phyloP scores from a whole-genome alignment of 2,113 vertebrate genomes.

The Heterotilapia buettikoferi region DNA sequence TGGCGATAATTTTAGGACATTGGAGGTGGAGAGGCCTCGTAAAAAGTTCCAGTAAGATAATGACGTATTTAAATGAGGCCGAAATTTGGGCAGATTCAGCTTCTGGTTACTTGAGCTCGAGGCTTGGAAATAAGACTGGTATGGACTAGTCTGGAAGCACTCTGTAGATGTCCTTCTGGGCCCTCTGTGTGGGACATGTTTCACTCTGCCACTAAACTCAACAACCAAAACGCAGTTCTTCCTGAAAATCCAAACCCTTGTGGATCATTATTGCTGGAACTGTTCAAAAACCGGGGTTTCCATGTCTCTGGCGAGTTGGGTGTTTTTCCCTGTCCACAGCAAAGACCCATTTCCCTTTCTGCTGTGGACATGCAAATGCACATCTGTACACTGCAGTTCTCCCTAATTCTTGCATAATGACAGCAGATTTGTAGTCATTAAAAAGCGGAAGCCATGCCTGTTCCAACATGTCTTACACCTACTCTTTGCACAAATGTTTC shows the following conservation, averaged over 20 bases:
- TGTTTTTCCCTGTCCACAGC: neutral
- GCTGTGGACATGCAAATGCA: neutral
- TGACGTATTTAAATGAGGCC: neutral
- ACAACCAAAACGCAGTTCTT: neutral
- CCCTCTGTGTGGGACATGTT: neutral
- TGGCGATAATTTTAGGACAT: neutral
- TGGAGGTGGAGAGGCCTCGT: neutral
- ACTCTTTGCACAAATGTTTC: neutral
- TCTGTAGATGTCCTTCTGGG: neutral
- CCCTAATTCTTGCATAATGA: neutral
- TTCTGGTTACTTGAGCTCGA: neutral
- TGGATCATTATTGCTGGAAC: neutral
- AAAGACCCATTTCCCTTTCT: neutral
- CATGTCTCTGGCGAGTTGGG: rapidly evolving
- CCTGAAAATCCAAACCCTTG: neutral
- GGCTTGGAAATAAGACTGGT: neutral
- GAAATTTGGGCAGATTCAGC: neutral
- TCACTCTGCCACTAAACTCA: neutral
- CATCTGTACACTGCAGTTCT: neutral
- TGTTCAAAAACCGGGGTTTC: neutral
- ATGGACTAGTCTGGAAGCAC: neutral
- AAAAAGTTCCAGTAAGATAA: neutral
- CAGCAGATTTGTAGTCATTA: neutral
- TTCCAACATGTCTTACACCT: neutral
- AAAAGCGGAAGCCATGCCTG: neutral